phyloP scores from a whole-genome alignment of 2,797 vertebrate species.

The Ptychobarbus kaznakovi region DNA sequence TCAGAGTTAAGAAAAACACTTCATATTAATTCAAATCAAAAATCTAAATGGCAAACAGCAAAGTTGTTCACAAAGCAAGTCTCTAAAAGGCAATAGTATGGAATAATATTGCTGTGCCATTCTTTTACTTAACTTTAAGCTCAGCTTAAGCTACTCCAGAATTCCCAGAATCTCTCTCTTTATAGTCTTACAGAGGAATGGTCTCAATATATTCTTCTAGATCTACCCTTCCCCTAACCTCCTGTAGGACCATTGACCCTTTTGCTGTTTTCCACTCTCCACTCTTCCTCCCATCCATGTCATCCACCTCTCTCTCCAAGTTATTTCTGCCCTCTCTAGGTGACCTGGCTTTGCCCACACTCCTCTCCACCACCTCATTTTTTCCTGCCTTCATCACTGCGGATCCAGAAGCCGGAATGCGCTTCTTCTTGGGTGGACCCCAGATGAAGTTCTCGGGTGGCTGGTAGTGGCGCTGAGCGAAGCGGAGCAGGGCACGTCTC shows the following conservation, averaged over 20 bases:
- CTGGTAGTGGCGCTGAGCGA: slow-evolving; percentile 87
- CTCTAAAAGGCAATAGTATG: slow-evolving; percentile 55
- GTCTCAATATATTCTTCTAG: slow-evolving; percentile 67
- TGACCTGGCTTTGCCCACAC: slow-evolving; percentile 42
- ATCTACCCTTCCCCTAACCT: slow-evolving; percentile 54
- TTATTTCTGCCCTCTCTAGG: slow-evolving; percentile 55
- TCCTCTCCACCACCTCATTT: slow-evolving; percentile 60
- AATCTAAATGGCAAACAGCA: slow-evolving; percentile 25
- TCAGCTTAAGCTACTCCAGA: slow-evolving; percentile 20
- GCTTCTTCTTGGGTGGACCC: slow-evolving; percentile 84
- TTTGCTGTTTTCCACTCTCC: slow-evolving; percentile 52
- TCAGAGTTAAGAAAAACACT: slow-evolving; percentile 35
- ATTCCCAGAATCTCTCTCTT: slow-evolving; percentile 25
- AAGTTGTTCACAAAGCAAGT: slow-evolving; percentile 45
- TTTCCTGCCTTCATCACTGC: slow-evolving; percentile 71
- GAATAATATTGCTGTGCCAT: slow-evolving; percentile 69
- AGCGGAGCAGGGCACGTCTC: slow-evolving; percentile 89
- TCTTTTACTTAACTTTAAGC: slow-evolving; percentile 29
- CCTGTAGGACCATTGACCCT: slow-evolving; percentile 39
- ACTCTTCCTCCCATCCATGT: slow-evolving; percentile 56
- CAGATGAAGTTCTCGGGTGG: slow-evolving; percentile 94
- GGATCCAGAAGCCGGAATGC: slow-evolving; percentile 46
- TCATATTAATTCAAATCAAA: slow-evolving; percentile 5
- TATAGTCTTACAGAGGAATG: slow-evolving; percentile 63
- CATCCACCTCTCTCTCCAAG: slow-evolving; percentile 67